Evolutionary conservation across 1,140 invertebrate genomes (phyloP).

Genomic region (Drosophila asahinai): DNA sequence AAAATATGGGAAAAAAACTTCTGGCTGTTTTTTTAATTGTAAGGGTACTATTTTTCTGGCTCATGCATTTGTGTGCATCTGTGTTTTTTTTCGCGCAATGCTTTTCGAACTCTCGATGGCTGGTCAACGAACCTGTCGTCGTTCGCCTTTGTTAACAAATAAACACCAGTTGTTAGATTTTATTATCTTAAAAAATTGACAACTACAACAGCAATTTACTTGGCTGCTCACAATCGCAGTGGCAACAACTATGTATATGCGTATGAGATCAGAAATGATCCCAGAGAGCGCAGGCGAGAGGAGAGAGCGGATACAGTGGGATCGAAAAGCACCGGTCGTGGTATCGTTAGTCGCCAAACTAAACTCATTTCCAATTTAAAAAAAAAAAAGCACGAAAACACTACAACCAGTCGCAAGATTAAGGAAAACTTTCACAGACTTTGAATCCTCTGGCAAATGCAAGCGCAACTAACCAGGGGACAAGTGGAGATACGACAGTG

Average conservation of each 20-base stretch:
- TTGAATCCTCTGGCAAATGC: not conserved
- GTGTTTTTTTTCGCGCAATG: not conserved
- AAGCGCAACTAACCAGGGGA: not conserved
- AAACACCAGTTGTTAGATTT: slow-evolving; percentile 62
- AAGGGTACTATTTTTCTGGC: not conserved
- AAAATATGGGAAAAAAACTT: no score
- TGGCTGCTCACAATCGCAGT: not conserved
- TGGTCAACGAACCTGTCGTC: slow-evolving; percentile 65
- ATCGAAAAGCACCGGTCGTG: not conserved
- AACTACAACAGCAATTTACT: slow-evolving; percentile 33
- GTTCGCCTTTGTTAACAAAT: slow-evolving; percentile 46
- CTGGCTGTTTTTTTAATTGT: not conserved
- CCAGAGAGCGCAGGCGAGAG: not conserved
- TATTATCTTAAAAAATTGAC: slow-evolving; percentile 60
- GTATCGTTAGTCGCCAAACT: not conserved
- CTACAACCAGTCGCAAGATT: not conserved
- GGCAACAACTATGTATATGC: not conserved
- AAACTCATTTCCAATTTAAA: not conserved
- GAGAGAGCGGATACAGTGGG: not conserved
- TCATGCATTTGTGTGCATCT: not conserved
- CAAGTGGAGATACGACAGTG: not conserved
- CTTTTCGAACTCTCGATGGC: slow-evolving; percentile 6
- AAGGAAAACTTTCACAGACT: not conserved
- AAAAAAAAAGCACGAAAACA: not conserved
- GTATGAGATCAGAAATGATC: slow-evolving; percentile 1